Base-by-base conservation (phyloP, 2,797 vertebrate genomes). In the Semaprochilodus insignis region DNA sequence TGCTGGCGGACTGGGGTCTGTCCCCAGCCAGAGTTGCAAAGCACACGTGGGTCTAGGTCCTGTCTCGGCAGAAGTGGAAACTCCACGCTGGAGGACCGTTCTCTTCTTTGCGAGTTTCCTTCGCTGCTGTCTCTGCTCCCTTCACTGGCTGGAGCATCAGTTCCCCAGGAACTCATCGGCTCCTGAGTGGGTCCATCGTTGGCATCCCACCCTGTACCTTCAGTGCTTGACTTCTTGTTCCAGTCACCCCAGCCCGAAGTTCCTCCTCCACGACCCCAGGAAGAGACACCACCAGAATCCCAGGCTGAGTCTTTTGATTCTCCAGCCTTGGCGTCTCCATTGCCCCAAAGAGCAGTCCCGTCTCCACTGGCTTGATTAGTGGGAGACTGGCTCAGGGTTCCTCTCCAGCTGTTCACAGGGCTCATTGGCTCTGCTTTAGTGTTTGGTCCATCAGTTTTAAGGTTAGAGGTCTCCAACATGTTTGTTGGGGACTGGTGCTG, bases 361-460 rank as follows among this genome's bases (percentile, higher is more conserved):
- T 93, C 91, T 88, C 94, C 95, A 14, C 94, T 89, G 88, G 93
- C 92, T 93, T 94, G 94, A 90, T 95, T 96, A 93, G 95, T 94
- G 93, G 96, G 95, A 91, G 95, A 95, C 55, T 95, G 95, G 92
- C 95, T 92, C 91, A 95, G 92, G 91, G 94, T 93, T 89, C 77
- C 89, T 14, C 96, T 95, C 96, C 96, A 97, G 92, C 95, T 95
- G 91, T 93, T 94, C 91, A 93, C 89, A 93, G 95, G 94, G 93
- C 88, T 90, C 76, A 88, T 86, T 40, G 89, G 82, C 84, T 90
- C 88, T 21, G 69, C 44, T 81, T 95, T 96, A 95, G 95, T 95
- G 95, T 96, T 96, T 95, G 96, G 94, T 95, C 95, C 96, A 90
- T 96, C 96, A 93, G 94, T 95, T 96, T 95, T 96, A 96, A 96